Base-by-base conservation (phyloP, 2,113 vertebrate species). In the Sigmodon hispidus region DNA sequence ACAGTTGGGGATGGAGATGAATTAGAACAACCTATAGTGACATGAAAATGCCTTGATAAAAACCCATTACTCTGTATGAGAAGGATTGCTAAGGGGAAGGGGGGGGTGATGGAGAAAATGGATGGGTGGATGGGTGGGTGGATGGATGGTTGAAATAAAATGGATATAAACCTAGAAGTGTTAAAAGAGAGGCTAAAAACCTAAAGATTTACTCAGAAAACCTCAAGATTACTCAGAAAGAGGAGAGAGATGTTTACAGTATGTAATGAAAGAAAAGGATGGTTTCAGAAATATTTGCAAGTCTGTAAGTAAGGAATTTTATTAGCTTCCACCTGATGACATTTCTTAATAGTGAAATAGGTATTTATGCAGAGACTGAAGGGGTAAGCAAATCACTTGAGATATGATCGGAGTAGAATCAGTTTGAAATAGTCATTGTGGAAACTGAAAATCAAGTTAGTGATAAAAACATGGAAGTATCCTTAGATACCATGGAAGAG, bases 301-400 rank as follows among this genome's bases (percentile, higher is more conserved):
- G 26, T 48, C n/a, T 77, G 4, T 36, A 1, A 63, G 50, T 26
- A 24, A 67, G 36, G 91, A 89, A 84, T 83, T 48, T 45, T 87
- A n/a, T n/a, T n/a, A n/a, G n/a, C n/a, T n/a, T n/a, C n/a, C n/a
- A n/a, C n/a, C n/a, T 57, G 17, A 57, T 84, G 61, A 55, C 36
- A 63, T 88, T 92, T 89, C 88, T 91, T n/a, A 65, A 65, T 34
- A 79, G 26, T 91, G 83, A 83, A 89, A 10, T 34, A 43, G 69
- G 50, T 70, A 48, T 12, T 75, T 93, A 36, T 87, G 48, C 36
- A 92, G 91, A 93, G 75, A 92, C 34, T 52, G 24, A 26, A 83
- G 48, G 13, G 65, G 5, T 3, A 31, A 43, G 19, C 45, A 34
- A 5, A 76, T 67, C 67, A 90, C 11, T 2, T 43, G n/a, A 91